phyloP scores from a whole-genome alignment of 1,140 invertebrate species.

The Ostrea edulis region DNA sequence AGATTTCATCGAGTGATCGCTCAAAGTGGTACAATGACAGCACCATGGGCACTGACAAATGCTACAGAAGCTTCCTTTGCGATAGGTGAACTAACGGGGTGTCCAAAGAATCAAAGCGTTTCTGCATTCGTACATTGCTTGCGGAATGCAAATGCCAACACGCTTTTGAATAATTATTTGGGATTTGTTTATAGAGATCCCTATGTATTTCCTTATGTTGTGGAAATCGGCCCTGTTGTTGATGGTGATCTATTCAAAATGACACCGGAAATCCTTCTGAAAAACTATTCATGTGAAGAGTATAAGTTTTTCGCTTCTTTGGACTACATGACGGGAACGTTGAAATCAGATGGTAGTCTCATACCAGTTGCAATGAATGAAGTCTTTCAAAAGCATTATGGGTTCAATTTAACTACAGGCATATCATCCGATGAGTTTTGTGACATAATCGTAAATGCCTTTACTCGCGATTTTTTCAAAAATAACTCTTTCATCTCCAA shows the following conservation, averaged over 20 bases:
- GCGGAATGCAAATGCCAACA: conserved; percentile 43
- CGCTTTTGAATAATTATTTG: conserved; percentile 4
- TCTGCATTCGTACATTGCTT: not conserved
- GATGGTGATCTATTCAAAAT: not conserved
- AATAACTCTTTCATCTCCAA: not conserved
- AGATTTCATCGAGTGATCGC: conserved; percentile 44
- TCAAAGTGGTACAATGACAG: conserved; percentile 56
- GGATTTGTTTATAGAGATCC: not conserved
- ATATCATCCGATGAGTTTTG: not conserved
- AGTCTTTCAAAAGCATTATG: not conserved
- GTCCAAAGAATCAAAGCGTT: not conserved
- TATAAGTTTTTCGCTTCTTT: too few species aligned
- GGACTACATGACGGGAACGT: too few species aligned
- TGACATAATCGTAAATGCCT: not conserved
- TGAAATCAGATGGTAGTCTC: too few species aligned
- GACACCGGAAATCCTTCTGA: not conserved
- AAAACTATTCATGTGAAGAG: too few species aligned
- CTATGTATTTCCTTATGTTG: not conserved
- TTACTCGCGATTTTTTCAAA: not conserved
- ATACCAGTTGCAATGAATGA: too few species aligned
- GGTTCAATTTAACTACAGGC: not conserved
- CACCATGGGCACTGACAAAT: not conserved
- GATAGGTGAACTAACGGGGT: not conserved
- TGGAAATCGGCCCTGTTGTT: not conserved
- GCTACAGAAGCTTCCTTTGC: not conserved